phyloP scores from a whole-genome alignment of 2,888 invertebrate genomes.

The Agriopis leucophaearia region DNA sequence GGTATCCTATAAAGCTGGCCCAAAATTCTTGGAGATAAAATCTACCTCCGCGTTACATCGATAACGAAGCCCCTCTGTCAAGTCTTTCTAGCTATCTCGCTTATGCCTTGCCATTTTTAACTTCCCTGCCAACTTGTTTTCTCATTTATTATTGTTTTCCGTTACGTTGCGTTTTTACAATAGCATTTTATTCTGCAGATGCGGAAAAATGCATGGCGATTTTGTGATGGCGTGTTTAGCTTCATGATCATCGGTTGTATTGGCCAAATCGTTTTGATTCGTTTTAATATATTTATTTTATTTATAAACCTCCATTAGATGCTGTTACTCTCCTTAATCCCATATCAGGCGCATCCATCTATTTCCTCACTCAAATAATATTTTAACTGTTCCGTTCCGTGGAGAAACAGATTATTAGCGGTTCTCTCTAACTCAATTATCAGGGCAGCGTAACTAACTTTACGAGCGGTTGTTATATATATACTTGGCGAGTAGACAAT shows the following conservation, averaged over 20 bases:
- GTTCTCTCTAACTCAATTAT: constrained; percentile 43
- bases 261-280: too few species aligned
- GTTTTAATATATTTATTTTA: too few species aligned
- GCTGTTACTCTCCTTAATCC: too few species aligned
- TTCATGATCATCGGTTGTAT: not conserved
- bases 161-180: constrained; percentile 15
- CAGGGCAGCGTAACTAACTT: constrained; percentile 35
- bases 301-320: too few species aligned
- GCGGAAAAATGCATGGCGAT: not conserved
- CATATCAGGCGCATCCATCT: not conserved
- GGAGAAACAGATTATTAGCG: constrained; percentile 28
- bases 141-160: constrained; percentile 35
- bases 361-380: constrained; percentile 3
- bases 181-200: not conserved
- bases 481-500: constrained; percentile 41
- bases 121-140: constrained; percentile 27
- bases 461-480: constrained; percentile 34
- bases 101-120: constrained; percentile 37
- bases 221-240: not conserved
- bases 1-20: constrained; percentile 9
- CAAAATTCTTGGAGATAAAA: constrained; percentile 33
- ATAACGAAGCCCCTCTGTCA: constrained; percentile 37
- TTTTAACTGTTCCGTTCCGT: constrained; percentile 31
- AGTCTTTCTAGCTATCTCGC: constrained; percentile 36
- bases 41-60: constrained; percentile 31